Conservation (phyloP, 2,797 vertebrate species). For the Sparus aurata region DNA sequence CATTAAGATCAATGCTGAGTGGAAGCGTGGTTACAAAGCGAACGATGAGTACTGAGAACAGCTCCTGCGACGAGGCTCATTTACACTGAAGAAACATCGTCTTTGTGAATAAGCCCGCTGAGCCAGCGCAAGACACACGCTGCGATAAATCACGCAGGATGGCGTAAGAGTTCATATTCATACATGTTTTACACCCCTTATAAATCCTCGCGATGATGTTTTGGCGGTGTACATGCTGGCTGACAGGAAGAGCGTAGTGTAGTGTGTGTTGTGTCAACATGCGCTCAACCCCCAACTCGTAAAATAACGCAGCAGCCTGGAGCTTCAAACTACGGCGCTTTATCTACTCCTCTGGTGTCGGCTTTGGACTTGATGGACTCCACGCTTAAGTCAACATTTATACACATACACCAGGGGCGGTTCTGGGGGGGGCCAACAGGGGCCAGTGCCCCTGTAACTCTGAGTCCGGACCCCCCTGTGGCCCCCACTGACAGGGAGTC, state of each 20-base stretch:
- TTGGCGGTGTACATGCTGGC: neutral
- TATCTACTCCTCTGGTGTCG: too few relatives aligned
- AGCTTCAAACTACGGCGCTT: too few relatives aligned
- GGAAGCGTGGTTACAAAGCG: constrained; percentile 1
- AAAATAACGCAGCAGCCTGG: too few relatives aligned
- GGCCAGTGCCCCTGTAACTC: too few relatives aligned
- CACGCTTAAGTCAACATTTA: too few relatives aligned
- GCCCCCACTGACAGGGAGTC: too few relatives aligned
- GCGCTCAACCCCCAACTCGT: too few relatives aligned
- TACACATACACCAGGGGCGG: too few relatives aligned
- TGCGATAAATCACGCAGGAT: constrained; percentile 35
- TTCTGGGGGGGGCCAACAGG: too few relatives aligned
- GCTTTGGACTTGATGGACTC: too few relatives aligned
- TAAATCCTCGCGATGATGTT: constrained; percentile 7
- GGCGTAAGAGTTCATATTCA: constrained; percentile 8
- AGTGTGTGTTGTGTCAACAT: neutral
- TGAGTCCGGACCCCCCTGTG: too few relatives aligned
- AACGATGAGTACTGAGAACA: constrained; percentile 21
- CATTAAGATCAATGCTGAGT: constrained; percentile 45
- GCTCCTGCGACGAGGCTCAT: constrained; percentile 9
- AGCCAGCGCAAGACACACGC: constrained; percentile 5
- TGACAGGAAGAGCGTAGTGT: neutral
- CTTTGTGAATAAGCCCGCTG: constrained; percentile 12
- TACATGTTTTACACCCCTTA: constrained; percentile 2
- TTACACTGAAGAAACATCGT: constrained; percentile 35